Evolutionary conservation across 2,113 vertebrate genomes (phyloP).

Genomic region (Petromus typicus): DNA sequence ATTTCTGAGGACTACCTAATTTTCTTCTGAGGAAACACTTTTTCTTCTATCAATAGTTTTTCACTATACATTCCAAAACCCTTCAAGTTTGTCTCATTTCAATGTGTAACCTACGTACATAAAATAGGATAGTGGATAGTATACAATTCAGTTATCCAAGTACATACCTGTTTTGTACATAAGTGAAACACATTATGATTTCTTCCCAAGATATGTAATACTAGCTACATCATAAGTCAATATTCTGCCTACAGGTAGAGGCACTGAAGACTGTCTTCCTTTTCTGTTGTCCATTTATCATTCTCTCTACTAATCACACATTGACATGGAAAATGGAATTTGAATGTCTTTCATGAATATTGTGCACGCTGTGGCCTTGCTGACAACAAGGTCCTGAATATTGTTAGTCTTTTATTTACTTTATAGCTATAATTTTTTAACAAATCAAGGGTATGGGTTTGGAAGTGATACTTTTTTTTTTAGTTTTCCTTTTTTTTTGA

Average conservation of each 20-base stretch:
- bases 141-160: neutral
- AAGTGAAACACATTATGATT: neutral
- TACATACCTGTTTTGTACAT: neutral
- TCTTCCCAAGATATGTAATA: neutral
- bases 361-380: neutral
- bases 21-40: neutral
- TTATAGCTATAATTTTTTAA: neutral
- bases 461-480: neutral
- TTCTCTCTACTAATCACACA: neutral
- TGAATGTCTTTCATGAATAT: neutral
- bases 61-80: neutral
- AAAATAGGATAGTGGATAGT: neutral
- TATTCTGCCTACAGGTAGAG: neutral
- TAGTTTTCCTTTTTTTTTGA: neutral
- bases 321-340: neutral
- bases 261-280: neutral
- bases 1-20: neutral
- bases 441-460: neutral
- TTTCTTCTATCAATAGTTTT: neutral
- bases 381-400: neutral
- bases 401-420: neutral
- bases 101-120: neutral
- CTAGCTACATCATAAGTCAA: neutral
- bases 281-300: neutral
- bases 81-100: neutral